Evolutionary conservation across 2,113 vertebrate species (phyloP).

Genomic region (Caretta caretta): DNA sequence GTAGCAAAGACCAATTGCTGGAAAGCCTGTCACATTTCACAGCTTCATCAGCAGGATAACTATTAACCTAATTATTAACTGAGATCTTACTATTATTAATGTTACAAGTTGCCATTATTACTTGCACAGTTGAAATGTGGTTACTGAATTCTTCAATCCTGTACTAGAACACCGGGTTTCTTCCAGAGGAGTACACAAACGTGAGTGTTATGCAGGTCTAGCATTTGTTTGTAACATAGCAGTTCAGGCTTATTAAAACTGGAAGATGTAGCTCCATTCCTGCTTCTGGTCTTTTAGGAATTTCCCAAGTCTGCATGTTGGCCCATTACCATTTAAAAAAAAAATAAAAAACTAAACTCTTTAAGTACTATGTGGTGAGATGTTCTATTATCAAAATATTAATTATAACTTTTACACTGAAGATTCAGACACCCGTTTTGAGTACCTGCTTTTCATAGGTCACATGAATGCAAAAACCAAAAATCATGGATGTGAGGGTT

Average conservation of each 20-base stretch:
- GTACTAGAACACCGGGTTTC: background rate
- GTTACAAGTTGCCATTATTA: background rate
- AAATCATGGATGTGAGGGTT: background rate
- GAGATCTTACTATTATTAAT: background rate
- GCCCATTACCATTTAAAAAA: background rate
- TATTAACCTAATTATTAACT: background rate
- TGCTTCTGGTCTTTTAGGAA: background rate
- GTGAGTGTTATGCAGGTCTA: accelerated
- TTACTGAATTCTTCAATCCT: background rate
- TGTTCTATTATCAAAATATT: background rate
- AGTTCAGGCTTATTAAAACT: background rate
- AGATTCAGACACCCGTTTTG: background rate
- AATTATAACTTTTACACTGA: background rate
- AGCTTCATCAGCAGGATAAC: background rate
- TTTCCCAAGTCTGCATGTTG: accelerated
- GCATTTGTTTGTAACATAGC: background rate
- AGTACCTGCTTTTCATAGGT: background rate
- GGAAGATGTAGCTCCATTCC: background rate
- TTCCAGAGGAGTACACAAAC: background rate
- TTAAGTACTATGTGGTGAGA: background rate
- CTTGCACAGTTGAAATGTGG: background rate
- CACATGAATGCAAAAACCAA: background rate
- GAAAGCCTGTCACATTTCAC: background rate
- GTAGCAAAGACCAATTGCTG: conserved; percentile 45
- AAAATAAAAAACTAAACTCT: accelerated